A percentile compares a stretch with the other conserved stretches of the same genome.
These are phyloP conservation scores for Emydura subglobosa DNA, from an alignment of 2,113 vertebrate species.

Conservation along the genomic window DNA sequence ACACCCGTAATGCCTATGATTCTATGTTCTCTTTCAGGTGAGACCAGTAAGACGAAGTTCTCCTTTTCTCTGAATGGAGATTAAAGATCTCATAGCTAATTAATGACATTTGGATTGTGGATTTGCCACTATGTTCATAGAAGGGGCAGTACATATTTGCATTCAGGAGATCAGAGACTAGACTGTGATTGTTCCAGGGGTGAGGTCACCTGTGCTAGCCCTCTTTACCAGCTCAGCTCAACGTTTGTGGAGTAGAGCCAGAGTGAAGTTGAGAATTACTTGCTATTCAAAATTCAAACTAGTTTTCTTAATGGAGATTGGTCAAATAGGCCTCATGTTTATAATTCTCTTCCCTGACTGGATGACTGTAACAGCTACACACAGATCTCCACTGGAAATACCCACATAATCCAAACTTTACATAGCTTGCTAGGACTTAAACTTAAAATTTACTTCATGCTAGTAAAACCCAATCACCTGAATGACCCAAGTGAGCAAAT, in stretches of 20 bases:
- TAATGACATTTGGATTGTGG: not conserved
- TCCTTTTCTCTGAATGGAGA: not conserved
- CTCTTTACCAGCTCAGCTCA: not conserved
- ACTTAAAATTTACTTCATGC: not conserved
- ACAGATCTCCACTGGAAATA: not conserved
- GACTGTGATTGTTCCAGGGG: conserved; percentile 12
- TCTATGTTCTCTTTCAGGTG: conserved; percentile 1
- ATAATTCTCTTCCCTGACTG: not conserved
- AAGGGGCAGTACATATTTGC: not conserved
- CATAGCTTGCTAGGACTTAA: not conserved
- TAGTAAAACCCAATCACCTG: conserved; percentile 1
- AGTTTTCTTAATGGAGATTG: conserved; percentile 11
- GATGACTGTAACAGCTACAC: not conserved
- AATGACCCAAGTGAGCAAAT: conserved; percentile 20
- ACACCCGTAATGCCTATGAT: conserved; percentile 1
- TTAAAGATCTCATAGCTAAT: not conserved
- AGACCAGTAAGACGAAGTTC: not conserved
- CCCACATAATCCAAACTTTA: not conserved
- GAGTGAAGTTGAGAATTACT: not conserved
- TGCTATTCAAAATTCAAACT: conserved; percentile 14
- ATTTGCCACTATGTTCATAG: not conserved
- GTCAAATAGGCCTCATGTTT: conserved; percentile 1
- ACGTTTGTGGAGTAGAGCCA: not conserved
- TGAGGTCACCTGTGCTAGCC: conserved; percentile 19
- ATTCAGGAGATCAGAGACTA: not conserved